Base-by-base conservation (phyloP, 1,140 invertebrate species). In the Epicauta chinensis region DNA sequence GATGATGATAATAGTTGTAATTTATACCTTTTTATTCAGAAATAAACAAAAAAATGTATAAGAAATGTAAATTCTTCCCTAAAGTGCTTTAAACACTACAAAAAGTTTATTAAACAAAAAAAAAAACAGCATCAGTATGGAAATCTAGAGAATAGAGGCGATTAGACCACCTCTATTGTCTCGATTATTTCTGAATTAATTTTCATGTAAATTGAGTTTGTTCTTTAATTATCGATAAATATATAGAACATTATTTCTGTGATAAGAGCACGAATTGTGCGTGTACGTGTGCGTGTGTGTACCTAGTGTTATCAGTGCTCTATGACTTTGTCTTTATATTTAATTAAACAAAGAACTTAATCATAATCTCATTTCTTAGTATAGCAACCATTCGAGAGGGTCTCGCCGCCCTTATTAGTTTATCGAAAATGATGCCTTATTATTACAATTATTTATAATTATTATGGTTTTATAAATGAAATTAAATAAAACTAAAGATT, bases 11-110 rank as follows among this genome's bases (percentile, higher is more conserved):
- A 39, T 39, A 15, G 23, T 23, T 39, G 16, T 39, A 16, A 10
- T 15, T 15, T 10, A 11, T 13, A 17, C 13, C 10, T 39, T 13
- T 39, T 39, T 15, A 16, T 39, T 13, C 14, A 17, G 14, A n/a
- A 15, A 16, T 4, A 17, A 39, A 39, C 4, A 34, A 34, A 34
- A 10, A 40, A 12, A 39, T 23, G 16, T 34, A 56, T 61, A 53
- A 60, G 58, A 64, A 59, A 63, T 62, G 61, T 63, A 65, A 69
- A 66, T 68, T 69, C 67, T 69, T 69, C 67, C 67, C 67, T 69
- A 65, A 66, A 69, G 67, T 69, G 67, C 67, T 69, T 69, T 69
- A 69, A 62, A 68, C 58, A 68, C 59, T 61, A 62, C 31, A n/a
- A n/a, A n/a, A 23, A 55, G 60, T 60, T 62, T 57, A 56, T 53